A percentile compares a stretch with the other conserved stretches of the same genome.
phyloP scores from a whole-genome alignment of 2,888 invertebrate genomes.

The Drosophila mulleri region DNA sequence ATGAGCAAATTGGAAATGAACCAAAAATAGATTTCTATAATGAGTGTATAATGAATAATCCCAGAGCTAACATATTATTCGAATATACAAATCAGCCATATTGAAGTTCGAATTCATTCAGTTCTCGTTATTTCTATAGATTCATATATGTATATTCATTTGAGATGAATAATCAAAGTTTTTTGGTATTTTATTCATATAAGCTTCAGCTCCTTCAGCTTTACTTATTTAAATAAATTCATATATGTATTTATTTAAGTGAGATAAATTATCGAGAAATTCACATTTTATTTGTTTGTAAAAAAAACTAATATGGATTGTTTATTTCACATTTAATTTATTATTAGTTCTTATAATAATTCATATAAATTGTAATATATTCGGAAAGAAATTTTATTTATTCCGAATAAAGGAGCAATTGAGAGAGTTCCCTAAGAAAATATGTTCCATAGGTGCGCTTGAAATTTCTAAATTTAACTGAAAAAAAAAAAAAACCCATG shows the following conservation, averaged over 20 bases:
- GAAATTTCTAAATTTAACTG: not conserved
- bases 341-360: no score
- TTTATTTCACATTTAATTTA: no score
- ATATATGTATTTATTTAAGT: not conserved
- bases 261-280: no score
- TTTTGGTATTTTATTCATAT: no score
- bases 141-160: no score
- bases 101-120: not conserved
- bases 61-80: not conserved
- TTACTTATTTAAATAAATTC: not conserved
- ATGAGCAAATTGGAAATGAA: constrained; percentile 13
- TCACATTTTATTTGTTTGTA: no score
- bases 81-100: not conserved
- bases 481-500: not conserved
- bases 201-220: no score
- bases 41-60: not conserved
- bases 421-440: not conserved
- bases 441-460: not conserved
- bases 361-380: no score
- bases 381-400: no score
- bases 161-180: no score
- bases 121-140: no score
- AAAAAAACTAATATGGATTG: no score
- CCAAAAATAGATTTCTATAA: not conserved
- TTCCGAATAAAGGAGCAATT: not conserved